phyloP scores from a whole-genome alignment of 2,888 invertebrate species.

The Nephrocerus scutellatus region DNA sequence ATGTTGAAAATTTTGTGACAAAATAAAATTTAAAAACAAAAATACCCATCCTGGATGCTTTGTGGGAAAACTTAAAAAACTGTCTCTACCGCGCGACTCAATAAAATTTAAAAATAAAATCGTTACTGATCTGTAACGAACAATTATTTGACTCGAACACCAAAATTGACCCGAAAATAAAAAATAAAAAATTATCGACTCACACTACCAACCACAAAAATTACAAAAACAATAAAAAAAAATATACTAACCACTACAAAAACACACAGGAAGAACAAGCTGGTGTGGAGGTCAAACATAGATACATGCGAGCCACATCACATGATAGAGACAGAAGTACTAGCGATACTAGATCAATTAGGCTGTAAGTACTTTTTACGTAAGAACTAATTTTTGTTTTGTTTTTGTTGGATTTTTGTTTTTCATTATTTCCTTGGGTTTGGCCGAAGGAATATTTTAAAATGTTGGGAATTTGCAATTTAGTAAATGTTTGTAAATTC shows the following conservation, averaged over 20 bases:
- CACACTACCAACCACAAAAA: too few species aligned
- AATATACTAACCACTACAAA: conserved; percentile 20
- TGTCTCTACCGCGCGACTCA: conserved; percentile 21
- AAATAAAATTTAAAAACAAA: conserved; percentile 15
- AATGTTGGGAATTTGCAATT: too few species aligned
- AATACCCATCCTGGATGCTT: conserved; percentile 20
- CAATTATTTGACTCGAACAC: too few species aligned
- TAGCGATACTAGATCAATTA: conserved; percentile 38
- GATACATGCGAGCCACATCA: conserved; percentile 34
- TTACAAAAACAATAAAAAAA: conserved; percentile 10
- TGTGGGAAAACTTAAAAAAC: too few species aligned
- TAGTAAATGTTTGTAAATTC: too few species aligned
- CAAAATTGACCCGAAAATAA: too few species aligned
- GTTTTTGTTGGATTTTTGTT: too few species aligned
- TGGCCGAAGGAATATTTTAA: too few species aligned
- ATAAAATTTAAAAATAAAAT: conserved; percentile 10
- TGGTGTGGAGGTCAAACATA: conserved; percentile 50
- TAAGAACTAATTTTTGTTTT: conserved; percentile 4
- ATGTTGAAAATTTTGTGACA: conserved; percentile 17
- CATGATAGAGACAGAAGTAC: conserved; percentile 35
- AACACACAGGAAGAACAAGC: conserved; percentile 53
- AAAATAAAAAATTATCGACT: too few species aligned
- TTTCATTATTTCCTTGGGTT: not conserved
- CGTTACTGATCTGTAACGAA: too few species aligned
- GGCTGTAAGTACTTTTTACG: conserved; percentile 34